phyloP scores from a whole-genome alignment of 2,888 invertebrate species.

The Pristionchus arcanus region DNA sequence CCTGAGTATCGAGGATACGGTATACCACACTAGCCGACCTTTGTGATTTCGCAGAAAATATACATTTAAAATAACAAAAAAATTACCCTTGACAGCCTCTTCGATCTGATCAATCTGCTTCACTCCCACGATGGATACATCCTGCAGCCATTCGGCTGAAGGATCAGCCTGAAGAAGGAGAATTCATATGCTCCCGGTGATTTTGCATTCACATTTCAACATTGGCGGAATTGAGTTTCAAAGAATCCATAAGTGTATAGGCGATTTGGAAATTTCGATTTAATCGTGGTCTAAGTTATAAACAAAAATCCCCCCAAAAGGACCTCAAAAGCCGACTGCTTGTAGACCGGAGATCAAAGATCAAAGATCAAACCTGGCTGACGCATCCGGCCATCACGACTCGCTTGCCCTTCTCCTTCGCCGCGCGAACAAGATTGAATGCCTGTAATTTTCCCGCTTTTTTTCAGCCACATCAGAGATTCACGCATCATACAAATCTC shows the following conservation, averaged over 20 bases:
- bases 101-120: slow-evolving; percentile 98
- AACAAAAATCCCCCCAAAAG: too few species aligned
- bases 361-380: slow-evolving; percentile 84
- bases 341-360: not conserved
- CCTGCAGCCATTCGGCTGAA: slow-evolving; percentile 81
- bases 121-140: slow-evolving; percentile 95
- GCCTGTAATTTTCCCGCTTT: not conserved
- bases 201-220: too few species aligned
- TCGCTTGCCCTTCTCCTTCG: slow-evolving; percentile 64
- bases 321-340: not conserved
- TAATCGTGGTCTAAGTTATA: too few species aligned
- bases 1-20: too few species aligned
- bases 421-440: slow-evolving; percentile 60
- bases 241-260: too few species aligned
- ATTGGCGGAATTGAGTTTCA: too few species aligned
- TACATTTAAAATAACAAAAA: not conserved
- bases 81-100: slow-evolving; percentile 82
- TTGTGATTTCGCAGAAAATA: not conserved
- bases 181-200: too few species aligned
- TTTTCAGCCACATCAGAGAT: not conserved
- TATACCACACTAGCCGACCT: too few species aligned
- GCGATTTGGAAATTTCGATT: too few species aligned
- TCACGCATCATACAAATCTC: too few species aligned
- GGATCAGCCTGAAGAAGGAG: slow-evolving; percentile 82
- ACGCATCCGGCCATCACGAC: slow-evolving; percentile 98